A percentile compares a stretch with the other conserved stretches of the same genome.
Evolutionary conservation across 2,797 vertebrate genomes (phyloP).

Genomic region (Rhinella marina): DNA sequence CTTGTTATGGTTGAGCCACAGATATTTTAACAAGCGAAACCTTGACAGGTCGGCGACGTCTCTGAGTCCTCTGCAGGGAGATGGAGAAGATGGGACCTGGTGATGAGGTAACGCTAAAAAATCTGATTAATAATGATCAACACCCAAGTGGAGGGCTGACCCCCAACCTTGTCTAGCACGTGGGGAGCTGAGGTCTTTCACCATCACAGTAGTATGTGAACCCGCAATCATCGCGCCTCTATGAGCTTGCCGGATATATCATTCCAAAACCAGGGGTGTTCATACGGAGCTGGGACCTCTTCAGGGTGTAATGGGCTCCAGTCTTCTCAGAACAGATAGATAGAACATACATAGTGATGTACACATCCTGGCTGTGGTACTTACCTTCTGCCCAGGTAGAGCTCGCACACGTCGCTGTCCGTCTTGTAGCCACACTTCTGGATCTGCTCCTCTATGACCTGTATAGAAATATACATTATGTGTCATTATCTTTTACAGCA

Average conservation of each 20-base stretch:
- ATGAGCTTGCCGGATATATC: too few relatives aligned
- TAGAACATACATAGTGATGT: neutral
- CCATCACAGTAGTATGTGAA: too few relatives aligned
- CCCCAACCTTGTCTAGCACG: too few relatives aligned
- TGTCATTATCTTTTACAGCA: neutral
- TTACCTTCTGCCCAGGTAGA: slow-evolving; percentile 79
- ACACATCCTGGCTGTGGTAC: slow-evolving; percentile 54
- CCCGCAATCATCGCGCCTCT: too few relatives aligned
- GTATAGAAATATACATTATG: slow-evolving; percentile 53
- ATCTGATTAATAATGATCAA: neutral
- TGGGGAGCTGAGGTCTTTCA: too few relatives aligned
- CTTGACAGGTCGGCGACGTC: slow-evolving; percentile 75
- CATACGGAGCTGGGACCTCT: too few relatives aligned
- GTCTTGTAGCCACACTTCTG: slow-evolving; percentile 74
- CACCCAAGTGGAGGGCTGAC: too few relatives aligned
- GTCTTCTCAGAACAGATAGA: neutral
- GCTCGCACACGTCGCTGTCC: slow-evolving; percentile 72
- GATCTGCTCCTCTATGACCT: slow-evolving; percentile 75
- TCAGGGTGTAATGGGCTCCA: too few relatives aligned
- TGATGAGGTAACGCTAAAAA: neutral
- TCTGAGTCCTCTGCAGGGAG: slow-evolving; percentile 71
- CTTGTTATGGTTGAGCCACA: slow-evolving; percentile 84
- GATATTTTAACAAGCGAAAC: slow-evolving; percentile 75
- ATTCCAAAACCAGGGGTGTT: too few relatives aligned
- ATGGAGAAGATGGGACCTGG: neutral